Conservation (phyloP, 2,888 invertebrate genomes). For the Lepidonotus clava region DNA sequence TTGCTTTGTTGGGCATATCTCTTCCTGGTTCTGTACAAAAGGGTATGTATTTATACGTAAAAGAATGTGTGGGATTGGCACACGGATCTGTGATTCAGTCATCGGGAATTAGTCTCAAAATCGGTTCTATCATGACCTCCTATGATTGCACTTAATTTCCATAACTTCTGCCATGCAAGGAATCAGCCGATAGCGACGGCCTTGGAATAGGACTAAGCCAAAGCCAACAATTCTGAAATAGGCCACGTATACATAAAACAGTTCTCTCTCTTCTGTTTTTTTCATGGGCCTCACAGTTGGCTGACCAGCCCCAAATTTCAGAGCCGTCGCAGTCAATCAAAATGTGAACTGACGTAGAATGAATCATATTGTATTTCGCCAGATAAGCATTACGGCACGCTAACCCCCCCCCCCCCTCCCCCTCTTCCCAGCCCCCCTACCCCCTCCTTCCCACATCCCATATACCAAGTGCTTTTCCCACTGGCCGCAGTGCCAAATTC, state of each 20-base stretch:
- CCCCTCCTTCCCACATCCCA: too few relatives aligned
- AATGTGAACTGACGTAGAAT: neutral
- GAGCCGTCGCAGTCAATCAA: conserved; percentile 12
- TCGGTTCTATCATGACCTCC: too few relatives aligned
- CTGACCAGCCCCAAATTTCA: conserved; percentile 16
- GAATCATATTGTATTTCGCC: conserved; percentile 19
- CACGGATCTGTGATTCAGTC: too few relatives aligned
- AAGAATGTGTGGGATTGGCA: too few relatives aligned
- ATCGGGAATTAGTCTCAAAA: too few relatives aligned
- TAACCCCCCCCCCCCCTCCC: neutral
- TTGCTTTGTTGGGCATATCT: too few relatives aligned
- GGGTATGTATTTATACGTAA: too few relatives aligned
- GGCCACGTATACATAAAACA: neutral
- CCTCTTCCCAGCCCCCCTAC: neutral
- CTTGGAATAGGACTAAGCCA: too few relatives aligned
- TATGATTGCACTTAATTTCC: too few relatives aligned
- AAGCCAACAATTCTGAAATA: conserved; percentile 17
- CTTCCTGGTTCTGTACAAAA: too few relatives aligned
- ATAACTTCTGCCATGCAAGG: too few relatives aligned
- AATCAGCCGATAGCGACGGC: too few relatives aligned
- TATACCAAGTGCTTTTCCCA: neutral
- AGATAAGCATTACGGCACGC: conserved; percentile 1
- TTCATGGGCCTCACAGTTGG: neutral
- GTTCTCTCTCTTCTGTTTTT: neutral
- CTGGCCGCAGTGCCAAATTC: neutral